These are phyloP conservation scores for Drosophila virilis DNA, from an alignment of 1,140 invertebrate species.

Conservation along the genomic window DNA sequence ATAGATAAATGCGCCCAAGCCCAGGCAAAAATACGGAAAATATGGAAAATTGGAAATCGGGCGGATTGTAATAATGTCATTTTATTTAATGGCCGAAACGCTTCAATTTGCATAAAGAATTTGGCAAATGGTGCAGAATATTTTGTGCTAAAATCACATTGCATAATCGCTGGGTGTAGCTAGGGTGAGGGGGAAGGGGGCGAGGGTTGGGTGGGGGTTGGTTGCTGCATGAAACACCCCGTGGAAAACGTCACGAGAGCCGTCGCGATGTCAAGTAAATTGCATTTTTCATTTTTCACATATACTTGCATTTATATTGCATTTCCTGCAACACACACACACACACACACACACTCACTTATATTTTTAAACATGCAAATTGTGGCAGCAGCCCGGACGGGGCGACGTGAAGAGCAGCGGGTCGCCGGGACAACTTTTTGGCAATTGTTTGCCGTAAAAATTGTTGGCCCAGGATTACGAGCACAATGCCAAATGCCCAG, in stretches of 20 bases:
- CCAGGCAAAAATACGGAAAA: constrained; percentile 6
- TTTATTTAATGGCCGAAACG: constrained; percentile 48
- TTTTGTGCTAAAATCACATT: constrained; percentile 4
- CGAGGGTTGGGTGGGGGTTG: background rate
- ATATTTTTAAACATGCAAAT: constrained; percentile 82
- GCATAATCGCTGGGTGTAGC: background rate
- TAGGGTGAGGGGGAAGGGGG: too few relatives aligned
- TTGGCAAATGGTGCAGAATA: constrained; percentile 46
- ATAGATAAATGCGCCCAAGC: constrained; percentile 12
- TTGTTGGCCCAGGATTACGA: constrained; percentile 53
- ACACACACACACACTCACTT: background rate
- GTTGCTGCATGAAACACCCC: constrained; percentile 39
- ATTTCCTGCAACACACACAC: constrained; percentile 46
- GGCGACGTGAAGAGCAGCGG: constrained; percentile 12
- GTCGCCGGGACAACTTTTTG: constrained; percentile 37
- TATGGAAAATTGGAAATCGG: constrained; percentile 2
- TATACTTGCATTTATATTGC: constrained; percentile 51
- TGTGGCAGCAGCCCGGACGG: constrained; percentile 42
- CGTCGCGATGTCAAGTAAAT: constrained; percentile 49
- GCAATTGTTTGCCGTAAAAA: constrained; percentile 69
- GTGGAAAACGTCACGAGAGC: constrained; percentile 41
- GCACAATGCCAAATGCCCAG: constrained; percentile 44
- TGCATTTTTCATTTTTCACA: constrained; percentile 77
- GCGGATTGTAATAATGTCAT: constrained; percentile 43
- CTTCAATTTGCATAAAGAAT: constrained; percentile 53